phyloP scores from a whole-genome alignment of 2,113 vertebrate genomes.

The Oreochromis tanganicae region DNA sequence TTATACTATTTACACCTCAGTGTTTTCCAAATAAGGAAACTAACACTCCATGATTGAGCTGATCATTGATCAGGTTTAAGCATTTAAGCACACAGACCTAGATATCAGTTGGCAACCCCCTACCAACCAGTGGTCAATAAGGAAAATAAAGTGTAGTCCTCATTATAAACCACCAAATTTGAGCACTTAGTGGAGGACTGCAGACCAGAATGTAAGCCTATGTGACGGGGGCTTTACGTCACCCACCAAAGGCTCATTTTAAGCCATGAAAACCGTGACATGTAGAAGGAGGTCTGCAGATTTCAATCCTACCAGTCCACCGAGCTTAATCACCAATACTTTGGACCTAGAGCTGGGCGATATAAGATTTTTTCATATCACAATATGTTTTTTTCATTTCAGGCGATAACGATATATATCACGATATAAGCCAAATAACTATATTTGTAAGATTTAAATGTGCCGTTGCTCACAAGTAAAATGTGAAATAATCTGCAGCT shows the following conservation, averaged over 20 bases:
- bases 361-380: no score
- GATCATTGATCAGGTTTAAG: not conserved
- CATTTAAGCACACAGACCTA: not conserved
- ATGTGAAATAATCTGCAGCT: no score
- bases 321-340: not conserved
- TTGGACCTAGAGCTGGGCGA: not conserved
- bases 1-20: not conserved
- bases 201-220: not conserved
- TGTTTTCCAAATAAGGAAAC: not conserved
- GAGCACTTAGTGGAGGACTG: not conserved
- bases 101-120: not conserved
- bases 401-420: no score
- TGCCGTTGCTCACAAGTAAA: no score
- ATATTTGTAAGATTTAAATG: no score
- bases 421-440: no score
- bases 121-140: not conserved
- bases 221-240: not conserved
- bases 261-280: not conserved
- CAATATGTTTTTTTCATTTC: no score
- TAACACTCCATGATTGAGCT: not conserved
- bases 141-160: not conserved
- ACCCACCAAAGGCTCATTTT: not conserved
- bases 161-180: fast-evolving
- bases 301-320: not conserved
- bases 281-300: not conserved